Conservation (phyloP, 2,888 invertebrate species). For the Parochlus steinenii region DNA sequence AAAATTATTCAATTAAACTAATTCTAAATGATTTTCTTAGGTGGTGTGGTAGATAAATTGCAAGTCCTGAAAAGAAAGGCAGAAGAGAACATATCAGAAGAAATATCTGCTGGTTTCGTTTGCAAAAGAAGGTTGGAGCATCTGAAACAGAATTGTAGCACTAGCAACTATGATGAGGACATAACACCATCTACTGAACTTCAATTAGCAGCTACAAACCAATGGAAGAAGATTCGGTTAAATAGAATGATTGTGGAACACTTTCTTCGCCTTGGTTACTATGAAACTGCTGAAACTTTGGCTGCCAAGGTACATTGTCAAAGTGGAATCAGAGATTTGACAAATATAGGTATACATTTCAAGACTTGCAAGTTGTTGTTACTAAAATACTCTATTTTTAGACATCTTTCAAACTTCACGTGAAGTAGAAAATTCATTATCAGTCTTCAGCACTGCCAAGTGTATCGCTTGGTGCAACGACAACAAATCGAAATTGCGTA, state of each 20-base stretch:
- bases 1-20: not conserved
- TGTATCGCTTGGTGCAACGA: constrained; percentile 94
- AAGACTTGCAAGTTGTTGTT: not conserved
- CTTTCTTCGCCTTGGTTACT: constrained; percentile 86
- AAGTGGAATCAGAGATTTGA: constrained; percentile 69
- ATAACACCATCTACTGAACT: constrained; percentile 19
- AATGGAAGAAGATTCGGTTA: constrained; percentile 43
- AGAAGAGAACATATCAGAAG: constrained; percentile 83
- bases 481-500: constrained; percentile 85
- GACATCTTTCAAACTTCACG: constrained; percentile 72
- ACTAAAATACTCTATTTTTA: constrained; percentile 21
- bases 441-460: constrained; percentile 65
- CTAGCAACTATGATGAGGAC: constrained; percentile 15
- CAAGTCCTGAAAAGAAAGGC: constrained; percentile 86
- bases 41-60: constrained; percentile 78
- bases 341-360: constrained; percentile 59
- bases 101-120: constrained; percentile 74
- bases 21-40: constrained; percentile 38
- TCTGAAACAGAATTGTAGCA: constrained; percentile 36
- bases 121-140: constrained; percentile 89
- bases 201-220: constrained; percentile 26
- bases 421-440: constrained; percentile 74
- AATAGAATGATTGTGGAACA: constrained; percentile 96
- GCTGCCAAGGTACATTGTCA: too few species aligned
- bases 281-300: constrained; percentile 79